Conservation (phyloP, 2,888 invertebrate genomes). For the Polymixis flavicincta region DNA sequence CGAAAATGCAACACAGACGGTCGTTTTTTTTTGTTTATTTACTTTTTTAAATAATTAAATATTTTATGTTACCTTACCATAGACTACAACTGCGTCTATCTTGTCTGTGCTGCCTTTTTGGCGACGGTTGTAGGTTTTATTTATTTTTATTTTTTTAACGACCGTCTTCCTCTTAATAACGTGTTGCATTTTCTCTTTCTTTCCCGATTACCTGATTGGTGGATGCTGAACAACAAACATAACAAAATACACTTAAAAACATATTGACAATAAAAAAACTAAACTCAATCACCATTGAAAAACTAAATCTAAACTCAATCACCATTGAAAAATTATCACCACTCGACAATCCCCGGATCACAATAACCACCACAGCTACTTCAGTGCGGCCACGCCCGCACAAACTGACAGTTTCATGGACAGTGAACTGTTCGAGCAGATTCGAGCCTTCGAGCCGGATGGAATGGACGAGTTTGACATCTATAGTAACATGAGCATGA, state of each 20-base stretch:
- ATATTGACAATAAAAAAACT: neutral
- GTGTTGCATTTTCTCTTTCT: conserved; percentile 90
- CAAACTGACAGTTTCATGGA: conserved; percentile 85
- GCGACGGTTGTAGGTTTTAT: conserved; percentile 76
- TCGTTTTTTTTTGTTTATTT: conserved; percentile 70
- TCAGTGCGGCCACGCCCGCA: conserved; percentile 83
- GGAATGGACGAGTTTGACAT: conserved; percentile 84
- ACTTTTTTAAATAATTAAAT: conserved; percentile 51
- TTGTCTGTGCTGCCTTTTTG: conserved; percentile 90
- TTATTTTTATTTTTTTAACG: conserved; percentile 70
- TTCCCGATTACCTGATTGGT: conserved; percentile 82
- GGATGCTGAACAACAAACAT: conserved; percentile 61
- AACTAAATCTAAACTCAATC: conserved; percentile 1
- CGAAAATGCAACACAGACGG: conserved; percentile 91
- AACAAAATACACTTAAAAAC: conserved; percentile 8
- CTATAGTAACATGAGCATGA: conserved; percentile 82
- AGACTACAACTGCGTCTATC: conserved; percentile 73
- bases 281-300: too few relatives aligned
- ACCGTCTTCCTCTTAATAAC: conserved; percentile 82
- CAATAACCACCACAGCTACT: conserved; percentile 77
- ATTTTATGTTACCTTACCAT: conserved; percentile 62
- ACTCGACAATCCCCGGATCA: conserved; percentile 12
- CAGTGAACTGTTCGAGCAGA: conserved; percentile 86
- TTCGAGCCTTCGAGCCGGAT: conserved; percentile 84
- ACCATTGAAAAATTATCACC: conserved; percentile 30